These are phyloP conservation scores for Agrilus mali DNA, from an alignment of 2,888 invertebrate genomes.

Conservation along the genomic window DNA sequence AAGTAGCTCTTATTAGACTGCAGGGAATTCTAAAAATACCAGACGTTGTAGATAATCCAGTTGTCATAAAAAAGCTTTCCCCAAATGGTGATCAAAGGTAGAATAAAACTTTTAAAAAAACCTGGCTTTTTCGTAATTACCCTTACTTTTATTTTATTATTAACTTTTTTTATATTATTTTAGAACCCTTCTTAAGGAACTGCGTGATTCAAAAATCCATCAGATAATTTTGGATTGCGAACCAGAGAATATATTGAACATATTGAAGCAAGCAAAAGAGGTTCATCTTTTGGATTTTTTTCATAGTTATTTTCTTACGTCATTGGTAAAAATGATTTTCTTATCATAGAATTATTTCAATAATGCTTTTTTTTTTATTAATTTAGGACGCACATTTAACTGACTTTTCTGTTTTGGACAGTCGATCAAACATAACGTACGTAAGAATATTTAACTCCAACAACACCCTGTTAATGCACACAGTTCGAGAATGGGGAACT, in stretches of 20 bases:
- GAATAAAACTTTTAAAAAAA: background rate
- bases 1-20: background rate
- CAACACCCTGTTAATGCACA: background rate
- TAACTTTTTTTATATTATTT: too few species aligned
- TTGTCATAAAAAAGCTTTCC: background rate
- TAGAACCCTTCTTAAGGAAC: slow-evolving; percentile 61
- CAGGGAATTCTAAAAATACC: background rate
- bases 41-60: background rate
- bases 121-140: too few species aligned
- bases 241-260: slow-evolving; percentile 46
- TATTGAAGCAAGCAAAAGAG: slow-evolving; percentile 57
- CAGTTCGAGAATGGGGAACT: too few species aligned
- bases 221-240: slow-evolving; percentile 69
- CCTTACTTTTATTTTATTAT: too few species aligned
- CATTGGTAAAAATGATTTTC: slow-evolving; percentile 38
- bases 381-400: background rate
- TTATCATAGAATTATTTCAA: background rate
- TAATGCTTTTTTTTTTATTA: too few species aligned
- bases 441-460: background rate
- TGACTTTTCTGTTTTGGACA: background rate
- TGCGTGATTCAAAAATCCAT: slow-evolving; percentile 55
- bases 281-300: slow-evolving; percentile 67
- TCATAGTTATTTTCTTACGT: slow-evolving; percentile 54
- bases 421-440: background rate
- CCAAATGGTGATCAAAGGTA: background rate